Base-by-base conservation (phyloP, 2,888 invertebrate species). In the Crepidodera aurea region DNA sequence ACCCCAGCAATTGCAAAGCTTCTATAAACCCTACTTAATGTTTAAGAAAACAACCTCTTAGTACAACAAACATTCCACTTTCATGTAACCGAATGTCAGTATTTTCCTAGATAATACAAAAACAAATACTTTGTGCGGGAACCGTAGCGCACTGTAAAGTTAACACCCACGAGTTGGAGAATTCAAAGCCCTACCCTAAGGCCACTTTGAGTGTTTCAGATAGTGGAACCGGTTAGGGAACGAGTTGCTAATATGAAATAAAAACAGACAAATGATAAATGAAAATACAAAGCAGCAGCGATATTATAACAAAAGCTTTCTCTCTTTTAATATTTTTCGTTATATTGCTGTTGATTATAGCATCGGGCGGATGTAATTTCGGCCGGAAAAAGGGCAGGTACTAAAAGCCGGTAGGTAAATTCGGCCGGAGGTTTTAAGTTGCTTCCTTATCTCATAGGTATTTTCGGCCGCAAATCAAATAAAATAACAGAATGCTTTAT, bases 161-260 rank as follows among this genome's bases (percentile, higher is more conserved):
- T 46, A 22, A 46, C 46, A 27, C 46, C 46, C 46, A 46, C 46
- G 27, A 25, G 25, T 27, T 8, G 7, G 46, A 46, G 46, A 27
- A 46, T 46, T 46, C 22, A 27, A 46, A 46, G 10, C 13, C 5
- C 13, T 34, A 5, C 27, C 46, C 8, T 25, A 15, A 46, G 46
- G 46, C 46, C 7, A 25, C 46, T 46, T 25, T 13, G 34, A 10
- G 29, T 29, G 22, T 44, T 44, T 22, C n/a, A 27, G 25, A 37
- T 51, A 39, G 19, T 51, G 19, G 19, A 39, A 53, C 39, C 53
- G 40, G 53, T 39, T 53, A 40, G 53, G 19, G 16, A 53, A 40
- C 53, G 37, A 40, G 53, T 53, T 39, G 53, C 27, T 53, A 40
- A 53, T 16, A 25, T 27, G 25, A 39, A 53, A 53, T 53, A 53